These are phyloP conservation scores for Polyergus mexicanus DNA, from an alignment of 1,140 invertebrate species.

Conservation along the genomic window DNA sequence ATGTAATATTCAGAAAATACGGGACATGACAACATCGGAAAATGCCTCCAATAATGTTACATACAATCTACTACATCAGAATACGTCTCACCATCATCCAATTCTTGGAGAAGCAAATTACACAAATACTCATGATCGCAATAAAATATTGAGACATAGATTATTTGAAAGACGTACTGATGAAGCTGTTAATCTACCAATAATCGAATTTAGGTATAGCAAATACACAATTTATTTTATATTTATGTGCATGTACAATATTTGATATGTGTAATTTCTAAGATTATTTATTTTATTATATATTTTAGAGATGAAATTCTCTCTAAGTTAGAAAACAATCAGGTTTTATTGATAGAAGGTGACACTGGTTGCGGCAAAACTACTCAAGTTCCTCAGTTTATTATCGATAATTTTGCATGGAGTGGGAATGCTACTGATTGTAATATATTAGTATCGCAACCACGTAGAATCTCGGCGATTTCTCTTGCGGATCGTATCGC, in stretches of 20 bases:
- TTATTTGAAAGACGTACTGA: background rate
- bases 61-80: background rate
- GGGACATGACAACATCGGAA: conserved; percentile 15
- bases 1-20: conserved; percentile 64
- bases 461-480: conserved; percentile 95
- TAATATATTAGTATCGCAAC: conserved; percentile 96
- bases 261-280: conserved; percentile 1
- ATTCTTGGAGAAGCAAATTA: background rate
- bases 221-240: conserved; percentile 16
- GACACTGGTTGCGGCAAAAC: conserved; percentile 96
- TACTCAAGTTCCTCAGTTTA: conserved; percentile 96
- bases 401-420: conserved; percentile 91
- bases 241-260: conserved; percentile 19
- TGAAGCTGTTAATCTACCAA: conserved; percentile 48
- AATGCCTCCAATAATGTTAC: background rate
- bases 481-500: conserved; percentile 95
- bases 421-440: conserved; percentile 83
- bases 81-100: background rate
- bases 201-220: conserved; percentile 65
- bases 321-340: conserved; percentile 78
- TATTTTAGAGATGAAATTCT: conserved; percentile 73
- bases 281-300: conserved; percentile 27
- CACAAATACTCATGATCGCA: background rate
- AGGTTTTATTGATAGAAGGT: conserved; percentile 93
- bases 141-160: background rate